phyloP scores from a whole-genome alignment of 2,888 invertebrate species.

The Perizoma affinitatum region DNA sequence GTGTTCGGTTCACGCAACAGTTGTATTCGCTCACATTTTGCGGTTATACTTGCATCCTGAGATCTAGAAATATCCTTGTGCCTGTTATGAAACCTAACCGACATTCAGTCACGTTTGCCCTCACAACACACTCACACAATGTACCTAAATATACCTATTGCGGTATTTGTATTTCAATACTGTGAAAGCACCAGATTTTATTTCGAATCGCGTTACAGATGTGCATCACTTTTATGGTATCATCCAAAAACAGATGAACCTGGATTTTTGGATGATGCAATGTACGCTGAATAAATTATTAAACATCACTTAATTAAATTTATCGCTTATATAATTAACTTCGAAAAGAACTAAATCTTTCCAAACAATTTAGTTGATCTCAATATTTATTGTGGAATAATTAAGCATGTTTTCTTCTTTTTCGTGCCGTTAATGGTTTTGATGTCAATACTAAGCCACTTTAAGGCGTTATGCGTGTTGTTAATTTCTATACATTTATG shows the following conservation, averaged over 20 bases:
- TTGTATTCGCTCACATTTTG: slow-evolving; percentile 40
- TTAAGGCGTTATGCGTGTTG: too few species aligned
- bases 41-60: slow-evolving; percentile 55
- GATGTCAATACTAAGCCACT: too few species aligned
- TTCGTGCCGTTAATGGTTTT: too few species aligned
- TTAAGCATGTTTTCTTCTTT: too few species aligned
- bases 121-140: too few species aligned
- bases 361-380: too few species aligned
- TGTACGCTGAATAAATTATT: slow-evolving; percentile 12
- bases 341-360: too few species aligned
- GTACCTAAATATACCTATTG: slow-evolving; percentile 27
- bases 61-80: slow-evolving; percentile 66
- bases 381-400: too few species aligned
- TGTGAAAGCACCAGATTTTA: slow-evolving; percentile 20
- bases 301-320: not conserved
- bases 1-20: slow-evolving; percentile 19
- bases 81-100: slow-evolving; percentile 70
- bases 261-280: slow-evolving; percentile 29
- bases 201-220: slow-evolving; percentile 19
- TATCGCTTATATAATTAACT: not conserved
- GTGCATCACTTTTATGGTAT: slow-evolving; percentile 26
- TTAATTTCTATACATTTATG: too few species aligned
- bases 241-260: slow-evolving; percentile 18
- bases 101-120: slow-evolving; percentile 60
- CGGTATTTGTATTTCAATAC: slow-evolving; percentile 3